Evolutionary conservation across 2,113 vertebrate genomes (phyloP), one percentile per base, ranked within the genome.

Genomic region (Mystacornis crossleyi): DNA sequence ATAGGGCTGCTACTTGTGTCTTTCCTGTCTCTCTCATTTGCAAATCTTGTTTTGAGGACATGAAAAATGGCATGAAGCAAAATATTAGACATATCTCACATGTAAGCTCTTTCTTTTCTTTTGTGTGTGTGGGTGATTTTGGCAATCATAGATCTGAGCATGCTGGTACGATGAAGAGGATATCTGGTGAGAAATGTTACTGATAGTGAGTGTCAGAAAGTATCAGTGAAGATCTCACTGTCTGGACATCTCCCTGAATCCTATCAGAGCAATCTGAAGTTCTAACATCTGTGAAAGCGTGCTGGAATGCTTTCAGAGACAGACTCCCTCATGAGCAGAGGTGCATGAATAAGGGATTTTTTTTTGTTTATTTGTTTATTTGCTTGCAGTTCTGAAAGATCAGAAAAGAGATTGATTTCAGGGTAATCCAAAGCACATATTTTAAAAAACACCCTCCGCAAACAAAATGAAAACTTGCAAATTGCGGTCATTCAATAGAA

Each of bases 261-360:
- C 23, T 88, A 57, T 75, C 81, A 82, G 66, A 93, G 61, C 38
- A 43, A 73, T 66, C 54, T 90, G 62, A 82, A 83, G 48, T 54
- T 77, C 54, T 33, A 42, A 53, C 48, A 80, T 40, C 85, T 94
- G 79, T 42, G 57, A 42, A 87, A 91, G 28, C 33, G 36, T 47
- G n/a, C 74, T 93, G 92, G 94, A 88, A 72, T 69, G 45, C 25
- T 93, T 87, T 88, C 79, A 90, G 42, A 91, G 85, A 28, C 19
- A 87, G 65, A 57, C 10, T 95, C 66, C 74, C 62, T 82, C 36
- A 29, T 42, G 54, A 86, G 74, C 71, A 88, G 79, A 73, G 38
- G 42, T 88, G 70, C 62, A 57, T 48, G 66, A 82, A 85, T 72
- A 89, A 96, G 53, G 64, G 78, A 50, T 19, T 14, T 42, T 55